Evolutionary conservation across 2,888 invertebrate species (phyloP), one percentile per base, ranked within the genome.

Genomic region (Camponotus fellah): DNA sequence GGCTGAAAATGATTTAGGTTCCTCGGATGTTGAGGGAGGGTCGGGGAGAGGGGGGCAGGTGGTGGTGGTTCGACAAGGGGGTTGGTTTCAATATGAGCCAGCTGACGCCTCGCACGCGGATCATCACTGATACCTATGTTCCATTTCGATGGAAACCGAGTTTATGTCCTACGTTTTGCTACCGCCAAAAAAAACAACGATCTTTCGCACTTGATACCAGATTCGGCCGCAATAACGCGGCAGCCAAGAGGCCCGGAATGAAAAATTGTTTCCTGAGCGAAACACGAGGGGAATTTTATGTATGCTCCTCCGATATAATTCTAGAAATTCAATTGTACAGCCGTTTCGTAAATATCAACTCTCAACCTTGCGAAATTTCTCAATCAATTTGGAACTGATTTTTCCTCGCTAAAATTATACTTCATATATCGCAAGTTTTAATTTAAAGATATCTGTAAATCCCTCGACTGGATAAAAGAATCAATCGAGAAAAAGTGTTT

Each of bases 61-160:
- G 80, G 86, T 71, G 87, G 86, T 85, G 87, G 87, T 87, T 80
- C 82, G 85, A 80, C 69, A 68, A 84, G 87, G 88, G 87, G 93
- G 91, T 92, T 92, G 90, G 90, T 92, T 93, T 93, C 93, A 93
- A 93, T 93, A 93, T 92, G 89, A 93, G 86, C 91, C 93, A 93
- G 92, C 92, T 93, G 93, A 91, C 92, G 92, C 92, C 92, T 93
- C 92, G 88, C 93, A 93, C 93, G 93, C 85, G 90, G 93, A 93
- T 93, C 91, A 92, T 92, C 90, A 86, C 76, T 91, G 90, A 90
- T 90, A 91, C 90, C 90, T 91, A 88, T 90, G 91, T 88, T 91
- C 89, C 89, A 90, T 89, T 88, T 91, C 88, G 89, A 87, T 88
- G 91, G 81, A 83, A 90, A 84, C 88, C 85, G 88, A 86, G 85